phyloP scores from a whole-genome alignment of 2,797 vertebrate species.

The Characodon lateralis region DNA sequence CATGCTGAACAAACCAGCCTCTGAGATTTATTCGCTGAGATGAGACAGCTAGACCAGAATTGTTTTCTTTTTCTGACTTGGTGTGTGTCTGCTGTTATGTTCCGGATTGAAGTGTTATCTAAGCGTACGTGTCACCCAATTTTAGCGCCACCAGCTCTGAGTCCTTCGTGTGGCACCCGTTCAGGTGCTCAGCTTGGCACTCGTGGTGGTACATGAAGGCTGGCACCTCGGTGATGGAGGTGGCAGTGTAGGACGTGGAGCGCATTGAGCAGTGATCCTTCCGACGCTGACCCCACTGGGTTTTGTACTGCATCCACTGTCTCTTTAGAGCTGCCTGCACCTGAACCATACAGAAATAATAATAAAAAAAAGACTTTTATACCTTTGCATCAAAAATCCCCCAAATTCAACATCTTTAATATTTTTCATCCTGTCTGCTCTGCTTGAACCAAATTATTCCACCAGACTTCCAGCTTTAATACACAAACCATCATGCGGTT shows the following conservation, averaged over 20 bases:
- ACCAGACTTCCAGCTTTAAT: slow-evolving; percentile 17
- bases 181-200: slow-evolving; percentile 83
- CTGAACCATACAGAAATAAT: slow-evolving; percentile 68
- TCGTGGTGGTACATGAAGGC: slow-evolving; percentile 89
- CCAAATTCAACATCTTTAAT: neutral
- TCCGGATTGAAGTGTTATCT: slow-evolving; percentile 15
- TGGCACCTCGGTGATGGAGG: slow-evolving; percentile 90
- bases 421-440: neutral
- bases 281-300: slow-evolving; percentile 89
- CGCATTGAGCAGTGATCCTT: slow-evolving; percentile 88
- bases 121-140: slow-evolving; percentile 85
- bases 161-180: slow-evolving; percentile 80
- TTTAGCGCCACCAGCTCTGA: slow-evolving; percentile 87
- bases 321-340: slow-evolving; percentile 91
- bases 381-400: neutral
- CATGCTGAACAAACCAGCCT: slow-evolving; percentile 30
- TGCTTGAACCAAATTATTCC: slow-evolving; percentile 12
- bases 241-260: slow-evolving; percentile 90
- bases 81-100: neutral
- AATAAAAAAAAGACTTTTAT: neutral
- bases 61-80: slow-evolving; percentile 11
- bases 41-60: slow-evolving; percentile 15
- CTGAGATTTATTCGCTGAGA: slow-evolving; percentile 44
- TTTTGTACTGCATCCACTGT: slow-evolving; percentile 92
- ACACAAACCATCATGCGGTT: slow-evolving; percentile 26